Evolutionary conservation across 2,113 vertebrate species (phyloP).

Genomic region (Narcine bancroftii): DNA sequence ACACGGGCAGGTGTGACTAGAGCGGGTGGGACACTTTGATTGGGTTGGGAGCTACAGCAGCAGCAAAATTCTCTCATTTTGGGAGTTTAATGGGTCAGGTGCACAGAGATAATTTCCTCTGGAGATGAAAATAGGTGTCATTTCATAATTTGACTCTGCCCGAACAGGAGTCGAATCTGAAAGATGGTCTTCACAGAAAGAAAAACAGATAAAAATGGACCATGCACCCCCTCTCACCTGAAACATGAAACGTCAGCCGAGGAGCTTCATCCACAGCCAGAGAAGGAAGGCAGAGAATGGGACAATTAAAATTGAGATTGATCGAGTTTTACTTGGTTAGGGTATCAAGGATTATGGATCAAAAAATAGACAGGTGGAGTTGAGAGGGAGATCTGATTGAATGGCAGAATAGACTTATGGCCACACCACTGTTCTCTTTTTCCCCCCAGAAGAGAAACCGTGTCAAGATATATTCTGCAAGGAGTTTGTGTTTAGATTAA

Average conservation of each 20-base stretch:
- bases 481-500: no score
- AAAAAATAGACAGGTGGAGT: no score
- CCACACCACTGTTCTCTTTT: no score
- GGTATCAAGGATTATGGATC: no score
- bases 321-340: background rate
- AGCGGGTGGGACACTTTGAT: no score
- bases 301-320: background rate
- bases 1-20: no score
- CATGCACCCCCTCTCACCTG: no score
- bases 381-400: no score
- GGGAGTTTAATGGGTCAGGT: background rate
- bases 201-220: background rate
- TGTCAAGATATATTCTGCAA: no score
- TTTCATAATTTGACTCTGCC: background rate
- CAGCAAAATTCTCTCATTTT: background rate
- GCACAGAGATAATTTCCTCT: background rate
- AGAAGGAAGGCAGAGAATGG: background rate
- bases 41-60: background rate
- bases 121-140: background rate
- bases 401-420: no score
- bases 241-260: no score
- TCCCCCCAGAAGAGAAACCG: no score
- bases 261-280: background rate
- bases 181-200: background rate
- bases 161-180: background rate